Evolutionary conservation across 2,888 invertebrate genomes (phyloP), one percentile per base, ranked within the genome.

Genomic region (Sceliomorpha sp.): DNA sequence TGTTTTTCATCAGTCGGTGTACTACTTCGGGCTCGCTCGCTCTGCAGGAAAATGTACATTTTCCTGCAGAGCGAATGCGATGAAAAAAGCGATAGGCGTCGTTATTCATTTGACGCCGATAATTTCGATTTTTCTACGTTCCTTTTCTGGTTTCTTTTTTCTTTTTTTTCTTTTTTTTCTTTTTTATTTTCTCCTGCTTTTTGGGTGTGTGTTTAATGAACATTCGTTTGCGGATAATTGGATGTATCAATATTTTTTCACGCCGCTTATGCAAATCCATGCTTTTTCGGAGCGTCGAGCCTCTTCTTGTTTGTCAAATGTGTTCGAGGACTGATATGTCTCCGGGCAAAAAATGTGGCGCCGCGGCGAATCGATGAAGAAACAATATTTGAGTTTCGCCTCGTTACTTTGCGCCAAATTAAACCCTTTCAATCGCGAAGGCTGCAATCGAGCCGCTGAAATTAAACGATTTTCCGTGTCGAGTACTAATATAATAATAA

Each of bases 331-430:
- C 42, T 44, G 55, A 24, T 31, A 32, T 51, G 40, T n/a, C 24
- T 37, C 8, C 20, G 5, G 12, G 29, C 10, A 44, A 55, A 55
- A 37, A 55, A 44, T 55, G 10, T 42, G 42, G 26, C 53, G 26
- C 42, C 13, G 13, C 13, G 32, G n/a, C n/a, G n/a, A n/a, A 20
- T 20, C 20, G 20, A 20, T 20, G 20, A 20, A 20, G 5, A 20
- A 20, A 20, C 20, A 20, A 20, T 20, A 20, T 34, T 34, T 32
- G 51, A 31, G 15, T 32, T 29, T 10, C 31, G 17, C 12, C 6
- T 4, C 14, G 27, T n/a, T 6, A 34, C 42, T 13, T 55, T 55
- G 36, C 39, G 56, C 47, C 45, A 56, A 56, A 56, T 56, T 56
- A 56, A 45, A n/a, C 29, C 32, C n/a, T n/a, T n/a, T n/a, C n/a